Conservation (phyloP, 1,140 invertebrate genomes). For the Trypoxylus dichotomus region DNA sequence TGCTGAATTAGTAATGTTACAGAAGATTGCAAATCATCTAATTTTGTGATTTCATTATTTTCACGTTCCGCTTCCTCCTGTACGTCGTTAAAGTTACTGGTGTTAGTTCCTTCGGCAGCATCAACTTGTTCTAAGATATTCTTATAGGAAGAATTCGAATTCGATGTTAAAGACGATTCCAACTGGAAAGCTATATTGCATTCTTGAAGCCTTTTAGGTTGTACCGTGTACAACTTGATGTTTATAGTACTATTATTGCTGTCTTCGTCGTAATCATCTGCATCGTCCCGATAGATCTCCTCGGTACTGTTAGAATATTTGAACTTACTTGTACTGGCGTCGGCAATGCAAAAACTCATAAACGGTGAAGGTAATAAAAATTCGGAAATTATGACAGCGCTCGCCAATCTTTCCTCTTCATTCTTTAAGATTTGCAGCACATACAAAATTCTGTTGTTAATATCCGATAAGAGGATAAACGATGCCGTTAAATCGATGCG, state of each 20-base stretch:
- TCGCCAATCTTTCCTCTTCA: slow-evolving; percentile 57
- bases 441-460: slow-evolving; percentile 75
- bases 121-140: slow-evolving; percentile 21
- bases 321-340: slow-evolving; percentile 63
- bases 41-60: slow-evolving; percentile 43
- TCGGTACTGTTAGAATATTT: slow-evolving; percentile 53
- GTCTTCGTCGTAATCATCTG: slow-evolving; percentile 48
- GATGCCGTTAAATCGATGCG: slow-evolving; percentile 78
- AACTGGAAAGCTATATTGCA: slow-evolving; percentile 78
- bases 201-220: slow-evolving; percentile 86
- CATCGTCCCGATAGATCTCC: slow-evolving; percentile 46
- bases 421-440: slow-evolving; percentile 72
- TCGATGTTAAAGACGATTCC: slow-evolving; percentile 41
- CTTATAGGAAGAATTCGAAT: slow-evolving; percentile 35
- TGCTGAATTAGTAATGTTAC: slow-evolving; percentile 49
- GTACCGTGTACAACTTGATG: slow-evolving; percentile 80
- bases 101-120: not conserved
- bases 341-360: slow-evolving; percentile 81
- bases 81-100: slow-evolving; percentile 25
- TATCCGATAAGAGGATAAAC: slow-evolving; percentile 84
- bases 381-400: slow-evolving; percentile 73
- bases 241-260: slow-evolving; percentile 56
- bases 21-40: slow-evolving; percentile 50
- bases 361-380: slow-evolving; percentile 82
- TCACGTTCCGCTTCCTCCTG: slow-evolving; percentile 33